Evolutionary conservation across 2,797 vertebrate species (phyloP), one percentile per base, ranked within the genome.

Genomic region (Catharus ustulatus): DNA sequence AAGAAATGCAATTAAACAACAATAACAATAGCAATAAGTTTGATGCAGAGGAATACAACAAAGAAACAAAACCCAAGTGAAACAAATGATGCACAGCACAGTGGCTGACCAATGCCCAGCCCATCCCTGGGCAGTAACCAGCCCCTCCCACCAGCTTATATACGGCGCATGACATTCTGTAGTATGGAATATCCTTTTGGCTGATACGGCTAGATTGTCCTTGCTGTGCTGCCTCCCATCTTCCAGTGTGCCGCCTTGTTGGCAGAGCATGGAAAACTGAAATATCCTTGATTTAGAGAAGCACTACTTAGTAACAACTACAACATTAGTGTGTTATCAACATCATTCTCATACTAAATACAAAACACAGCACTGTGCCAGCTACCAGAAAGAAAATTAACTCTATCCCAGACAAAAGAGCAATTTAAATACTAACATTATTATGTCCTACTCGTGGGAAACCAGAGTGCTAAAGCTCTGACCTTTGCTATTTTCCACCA

Each of bases 401-500:
- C 46, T 16, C 46, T 38, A 54, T 27, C 11, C 3, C 17, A 30
- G 27, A 18, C 7, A 48, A 71, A 76, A n/a, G 2, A 18, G 19
- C 36, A 45, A 42, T 83, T 89, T 71, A 85, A 87, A 81, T 34
- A 51, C 13, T 54, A 74, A 24, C 16, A 12, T 20, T 49, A 30
- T 69, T 71, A 43, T 76, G 71, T 71, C 21, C 12, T 73, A 43
- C 67, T 89, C 46, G 26, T 27, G 32, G 43, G 29, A 90, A 12
- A 66, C 14, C 19, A 71, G 29, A 67, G 36, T 1, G 3, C 49
- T 71, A 83, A 87, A 89, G 19, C 55, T 93, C 63, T 94, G 76
- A 78, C 62, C 43, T 91, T 84, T 58, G 34, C 38, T 66, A 22
- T 84, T 84, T 94, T 88, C 85, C 36, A 71, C 51, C 91, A 95